Evolutionary conservation across 2,113 vertebrate genomes (phyloP), one percentile per base, ranked within the genome.

Genomic region (Ameiurus melas): DNA sequence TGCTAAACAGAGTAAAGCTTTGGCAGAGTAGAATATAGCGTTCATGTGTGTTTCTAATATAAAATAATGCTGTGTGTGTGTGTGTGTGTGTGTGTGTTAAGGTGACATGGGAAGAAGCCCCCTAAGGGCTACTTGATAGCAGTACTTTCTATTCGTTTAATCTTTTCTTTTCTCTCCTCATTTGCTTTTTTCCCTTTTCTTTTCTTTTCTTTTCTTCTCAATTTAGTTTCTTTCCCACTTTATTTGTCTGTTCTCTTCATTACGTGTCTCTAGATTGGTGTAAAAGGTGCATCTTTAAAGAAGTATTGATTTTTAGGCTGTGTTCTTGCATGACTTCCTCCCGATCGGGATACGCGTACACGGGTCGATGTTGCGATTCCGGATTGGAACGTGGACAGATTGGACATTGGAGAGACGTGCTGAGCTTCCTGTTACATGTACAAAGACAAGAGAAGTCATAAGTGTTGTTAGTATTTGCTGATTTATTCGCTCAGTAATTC

Each of bases 341-440:
- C 36, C 47, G 30, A 84, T 51, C 19, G 1, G 70, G 57, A 53
- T 16, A 71, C 58, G 36, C 64, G 39, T 7, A 33, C 27, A 33
- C 19, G n/a, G 87, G 83, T 89, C 83, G 75, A 89, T 89, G 75
- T 27, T 60, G 66, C 51, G 73, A 62, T 68, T 88, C 73, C 33
- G 51, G 30, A 66, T 79, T 13, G 60, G 75, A 27, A 64, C 66
- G 57, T 64, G 7, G 25, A 25, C 73, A 86, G 58, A 83, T 79
- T 79, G 47, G 77, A 53, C 77, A 79, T 30, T 47, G 12, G 36
- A 51, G 47, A 51, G 75, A 16, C 12, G 43, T n/a, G 5, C 75
- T 53, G 75, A 55, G 51, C 51, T 55, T 80, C 14, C 27, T 80
- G 27, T 80, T 80, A 80, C 51, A 51, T 57, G 78, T 3, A 57